phyloP scores from a whole-genome alignment of 2,113 vertebrate species.

The Gopherus evgoodei region DNA sequence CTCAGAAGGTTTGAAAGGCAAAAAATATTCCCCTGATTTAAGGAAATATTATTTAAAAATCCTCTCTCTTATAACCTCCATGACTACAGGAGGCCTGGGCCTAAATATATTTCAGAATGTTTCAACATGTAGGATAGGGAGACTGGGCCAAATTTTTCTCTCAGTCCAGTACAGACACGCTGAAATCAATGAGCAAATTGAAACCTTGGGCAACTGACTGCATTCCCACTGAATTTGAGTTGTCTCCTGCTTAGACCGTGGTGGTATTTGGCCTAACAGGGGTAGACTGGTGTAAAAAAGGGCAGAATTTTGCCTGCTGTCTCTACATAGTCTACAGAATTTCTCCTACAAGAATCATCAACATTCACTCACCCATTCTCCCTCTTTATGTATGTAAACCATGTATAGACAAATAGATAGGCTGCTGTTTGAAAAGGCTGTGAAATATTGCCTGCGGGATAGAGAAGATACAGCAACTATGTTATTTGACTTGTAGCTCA shows the following conservation, averaged over 20 bases:
- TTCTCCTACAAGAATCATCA: neutral
- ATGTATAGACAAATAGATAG: neutral
- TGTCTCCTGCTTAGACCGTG: neutral
- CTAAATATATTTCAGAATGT: neutral
- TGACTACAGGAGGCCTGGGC: neutral
- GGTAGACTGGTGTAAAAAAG: neutral
- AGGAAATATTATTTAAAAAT: neutral
- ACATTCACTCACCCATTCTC: neutral
- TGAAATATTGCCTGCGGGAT: neutral
- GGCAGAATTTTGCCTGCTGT: neutral
- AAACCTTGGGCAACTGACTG: neutral
- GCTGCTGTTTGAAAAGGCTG: neutral
- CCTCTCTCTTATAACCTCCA: neutral
- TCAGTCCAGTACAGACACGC: neutral
- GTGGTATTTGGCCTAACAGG: neutral
- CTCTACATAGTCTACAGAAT: neutral
- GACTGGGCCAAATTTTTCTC: neutral
- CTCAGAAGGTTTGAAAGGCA: neutral
- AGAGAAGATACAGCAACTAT: neutral
- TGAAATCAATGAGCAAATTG: neutral
- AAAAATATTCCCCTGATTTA: neutral
- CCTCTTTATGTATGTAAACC: neutral
- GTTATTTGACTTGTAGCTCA: neutral
- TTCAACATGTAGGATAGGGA: neutral
- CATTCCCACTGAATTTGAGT: neutral